Conservation (phyloP, 1,140 invertebrate genomes). For the Formica selysi region DNA sequence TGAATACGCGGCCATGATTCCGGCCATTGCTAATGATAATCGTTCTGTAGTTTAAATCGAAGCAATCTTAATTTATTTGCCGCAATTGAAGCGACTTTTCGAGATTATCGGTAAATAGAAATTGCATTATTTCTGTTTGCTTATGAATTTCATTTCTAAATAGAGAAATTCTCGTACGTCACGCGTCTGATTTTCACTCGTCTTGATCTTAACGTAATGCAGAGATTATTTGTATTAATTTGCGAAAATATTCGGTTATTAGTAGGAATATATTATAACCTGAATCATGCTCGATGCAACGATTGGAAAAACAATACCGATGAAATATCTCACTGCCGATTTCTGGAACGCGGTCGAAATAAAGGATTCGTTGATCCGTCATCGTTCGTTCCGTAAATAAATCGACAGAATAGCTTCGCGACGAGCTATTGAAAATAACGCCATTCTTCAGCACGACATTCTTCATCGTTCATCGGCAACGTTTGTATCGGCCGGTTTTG, state of each 20-base stretch:
- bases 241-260: not conserved
- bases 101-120: not conserved
- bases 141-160: not conserved
- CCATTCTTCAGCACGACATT: not conserved
- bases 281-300: not conserved
- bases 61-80: not conserved
- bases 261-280: not conserved
- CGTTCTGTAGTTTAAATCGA: not conserved
- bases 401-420: slow-evolving; percentile 46
- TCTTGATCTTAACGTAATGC: not conserved
- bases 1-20: slow-evolving; percentile 40
- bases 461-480: not conserved
- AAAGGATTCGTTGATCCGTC: slow-evolving; percentile 43
- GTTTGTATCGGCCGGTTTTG: slow-evolving; percentile 47
- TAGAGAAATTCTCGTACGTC: not conserved
- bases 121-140: not conserved
- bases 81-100: not conserved
- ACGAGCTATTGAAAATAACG: slow-evolving; percentile 57
- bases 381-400: slow-evolving; percentile 53
- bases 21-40: not conserved
- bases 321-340: slow-evolving; percentile 4
- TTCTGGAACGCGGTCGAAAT: slow-evolving; percentile 34
- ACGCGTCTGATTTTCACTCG: not conserved
- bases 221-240: slow-evolving; percentile 10
- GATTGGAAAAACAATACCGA: not conserved